Percentiles rank a stretch among this genome's conserved stretches.
Conservation (phyloP, 2,113 vertebrate genomes). For the Axis porcinus region DNA sequence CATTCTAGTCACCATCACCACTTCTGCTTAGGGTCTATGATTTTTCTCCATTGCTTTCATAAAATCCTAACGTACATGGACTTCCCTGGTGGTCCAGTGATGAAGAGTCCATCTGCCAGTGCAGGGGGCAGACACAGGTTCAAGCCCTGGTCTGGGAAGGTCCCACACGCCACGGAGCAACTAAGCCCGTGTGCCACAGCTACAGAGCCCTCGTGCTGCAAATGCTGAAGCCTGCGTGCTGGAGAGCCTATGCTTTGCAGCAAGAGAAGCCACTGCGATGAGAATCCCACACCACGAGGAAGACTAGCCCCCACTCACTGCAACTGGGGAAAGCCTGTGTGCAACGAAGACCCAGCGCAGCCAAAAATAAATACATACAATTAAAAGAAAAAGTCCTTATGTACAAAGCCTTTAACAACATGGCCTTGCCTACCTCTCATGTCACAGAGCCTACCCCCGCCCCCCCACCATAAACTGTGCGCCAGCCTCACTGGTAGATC, state of each 20-base stretch:
- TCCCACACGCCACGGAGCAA: neutral
- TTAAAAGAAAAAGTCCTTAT: neutral
- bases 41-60: neutral
- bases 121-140: neutral
- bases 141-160: neutral
- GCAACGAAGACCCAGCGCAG: rapidly evolving
- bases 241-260: rapidly evolving
- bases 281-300: neutral
- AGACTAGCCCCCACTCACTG: neutral
- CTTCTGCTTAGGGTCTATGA: neutral
- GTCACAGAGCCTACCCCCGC: neutral
- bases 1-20: neutral
- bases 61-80: neutral
- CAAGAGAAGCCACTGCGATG: neutral
- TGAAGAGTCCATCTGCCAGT: neutral
- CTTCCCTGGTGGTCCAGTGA: neutral
- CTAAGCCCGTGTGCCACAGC: neutral
- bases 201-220: rapidly evolving
- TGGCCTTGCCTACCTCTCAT: neutral
- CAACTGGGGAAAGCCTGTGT: neutral
- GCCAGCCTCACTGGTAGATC: neutral
- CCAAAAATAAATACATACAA: neutral
- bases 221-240: neutral
- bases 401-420: neutral
- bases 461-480: neutral